Evolutionary conservation across 2,888 invertebrate species (phyloP).

Genomic region (Lymantria monacha): DNA sequence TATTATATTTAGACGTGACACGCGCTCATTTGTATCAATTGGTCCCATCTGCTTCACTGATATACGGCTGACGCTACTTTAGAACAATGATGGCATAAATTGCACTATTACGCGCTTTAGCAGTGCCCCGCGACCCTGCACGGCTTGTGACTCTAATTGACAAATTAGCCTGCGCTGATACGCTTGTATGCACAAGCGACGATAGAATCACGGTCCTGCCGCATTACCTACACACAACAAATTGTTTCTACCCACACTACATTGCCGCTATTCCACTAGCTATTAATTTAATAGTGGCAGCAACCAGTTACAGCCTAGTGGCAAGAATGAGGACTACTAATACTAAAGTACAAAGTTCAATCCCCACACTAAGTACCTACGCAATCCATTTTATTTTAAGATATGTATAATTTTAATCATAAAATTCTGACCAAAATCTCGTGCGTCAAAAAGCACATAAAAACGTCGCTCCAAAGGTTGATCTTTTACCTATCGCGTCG

Average conservation of each 20-base stretch:
- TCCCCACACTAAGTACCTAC: too few relatives aligned
- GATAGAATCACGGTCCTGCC: constrained; percentile 45
- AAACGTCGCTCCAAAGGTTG: too few relatives aligned
- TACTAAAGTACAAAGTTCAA: too few relatives aligned
- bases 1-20: constrained; percentile 83
- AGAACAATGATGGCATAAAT: constrained; percentile 80
- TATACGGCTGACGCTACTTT: constrained; percentile 80
- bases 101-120: constrained; percentile 73
- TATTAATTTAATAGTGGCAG: constrained; percentile 30
- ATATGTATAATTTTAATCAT: too few relatives aligned
- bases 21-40: constrained; percentile 82
- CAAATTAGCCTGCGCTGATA: constrained; percentile 66
- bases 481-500: too few relatives aligned
- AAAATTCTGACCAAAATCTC: too few relatives aligned
- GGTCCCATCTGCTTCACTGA: constrained; percentile 77
- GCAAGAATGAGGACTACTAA: too few relatives aligned
- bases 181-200: constrained; percentile 54
- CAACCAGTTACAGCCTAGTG: too few relatives aligned
- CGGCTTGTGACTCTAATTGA: constrained; percentile 59
- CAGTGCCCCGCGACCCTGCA: constrained; percentile 62
- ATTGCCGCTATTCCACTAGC: constrained; percentile 16
- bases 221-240: constrained; percentile 37
- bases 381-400: too few relatives aligned
- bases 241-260: constrained; percentile 32
- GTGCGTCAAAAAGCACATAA: too few relatives aligned